Percentiles rank a stretch among this genome's conserved stretches.
Evolutionary conservation across 2,888 invertebrate species (phyloP).

Genomic region (Athetis lepigone): DNA sequence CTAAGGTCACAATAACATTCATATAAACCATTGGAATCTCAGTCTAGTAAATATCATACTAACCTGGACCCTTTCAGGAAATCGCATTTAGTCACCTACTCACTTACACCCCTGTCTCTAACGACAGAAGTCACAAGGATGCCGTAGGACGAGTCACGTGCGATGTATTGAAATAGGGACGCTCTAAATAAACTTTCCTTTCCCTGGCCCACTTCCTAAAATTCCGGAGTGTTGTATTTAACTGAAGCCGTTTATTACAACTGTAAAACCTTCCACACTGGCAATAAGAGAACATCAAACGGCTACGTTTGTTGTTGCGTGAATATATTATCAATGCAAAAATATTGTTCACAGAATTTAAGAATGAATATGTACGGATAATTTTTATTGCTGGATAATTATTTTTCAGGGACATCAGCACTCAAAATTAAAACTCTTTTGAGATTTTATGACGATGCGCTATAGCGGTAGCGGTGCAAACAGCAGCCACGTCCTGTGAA

Average conservation of each 20-base stretch:
- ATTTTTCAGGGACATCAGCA: too few species aligned
- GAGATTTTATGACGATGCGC: too few species aligned
- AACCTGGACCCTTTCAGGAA: slow-evolving; percentile 27
- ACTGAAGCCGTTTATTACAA: slow-evolving; percentile 45
- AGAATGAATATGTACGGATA: slow-evolving; percentile 37
- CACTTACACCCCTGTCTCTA: slow-evolving; percentile 43
- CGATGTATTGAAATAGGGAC: slow-evolving; percentile 48
- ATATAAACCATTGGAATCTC: slow-evolving; percentile 10
- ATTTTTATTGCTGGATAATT: slow-evolving; percentile 31
- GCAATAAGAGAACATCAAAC: slow-evolving; percentile 55
- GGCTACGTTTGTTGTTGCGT: neutral
- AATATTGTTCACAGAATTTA: slow-evolving; percentile 29
- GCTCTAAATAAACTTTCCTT: slow-evolving; percentile 56
- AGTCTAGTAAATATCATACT: slow-evolving; percentile 30
- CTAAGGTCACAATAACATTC: slow-evolving; percentile 29
- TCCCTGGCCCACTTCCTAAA: slow-evolving; percentile 29
- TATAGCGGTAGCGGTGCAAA: too few species aligned
- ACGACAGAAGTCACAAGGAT: slow-evolving; percentile 56
- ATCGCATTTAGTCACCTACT: slow-evolving; percentile 32
- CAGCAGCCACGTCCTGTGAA: too few species aligned
- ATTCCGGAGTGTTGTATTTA: slow-evolving; percentile 40
- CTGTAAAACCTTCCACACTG: slow-evolving; percentile 49
- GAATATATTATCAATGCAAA: slow-evolving; percentile 47
- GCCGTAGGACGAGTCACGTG: slow-evolving; percentile 51
- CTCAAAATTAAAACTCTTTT: too few species aligned